Base-by-base conservation (phyloP, 2,888 invertebrate genomes). In the Philereme vetulata region DNA sequence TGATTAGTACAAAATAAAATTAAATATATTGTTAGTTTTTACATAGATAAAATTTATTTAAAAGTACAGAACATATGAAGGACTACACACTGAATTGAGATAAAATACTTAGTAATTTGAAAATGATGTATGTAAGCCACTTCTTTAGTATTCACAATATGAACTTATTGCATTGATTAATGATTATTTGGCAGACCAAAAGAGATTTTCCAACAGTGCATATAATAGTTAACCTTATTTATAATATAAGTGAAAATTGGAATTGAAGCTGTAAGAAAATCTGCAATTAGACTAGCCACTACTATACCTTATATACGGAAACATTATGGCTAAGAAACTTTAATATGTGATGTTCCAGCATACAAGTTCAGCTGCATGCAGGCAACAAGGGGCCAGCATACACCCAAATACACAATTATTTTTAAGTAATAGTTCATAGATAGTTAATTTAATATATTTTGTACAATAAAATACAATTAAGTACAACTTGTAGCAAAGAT, bases 401-500 rank as follows among this genome's bases (percentile, higher is more conserved):
- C 92, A 90, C 86, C 89, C 90, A 90, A 88, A 88, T 90, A 86
- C 88, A 85, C 21, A 85, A 86, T 89, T 85, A 87, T 77, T 81
- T 86, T 89, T 90, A 88, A 90, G 88, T 86, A 87, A 84, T 88
- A 88, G 88, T 88, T 90, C 80, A 91, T 91, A 91, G 90, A 88
- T 91, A 91, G 87, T 92, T 90, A 88, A 90, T 86, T 90, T 93
- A 93, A 93, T 93, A 93, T 93, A 94, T 94, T 94, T 94, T 94
- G 94, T 94, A 94, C 94, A 93, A 93, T 94, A 92, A 93, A 94
- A 93, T 93, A 90, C 90, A 92, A 93, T 94, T 94, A 94, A 94
- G 94, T 94, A 94, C 94, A 94, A 94, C 93, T 94, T 93, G 93
- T 94, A 93, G 93, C 93, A 94, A 93, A 93, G 93, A 93, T 93